A percentile compares a stretch with the other conserved stretches of the same genome.
phyloP scores from a whole-genome alignment of 2,797 vertebrate genomes.

The Sebastiscus albofasciatus region DNA sequence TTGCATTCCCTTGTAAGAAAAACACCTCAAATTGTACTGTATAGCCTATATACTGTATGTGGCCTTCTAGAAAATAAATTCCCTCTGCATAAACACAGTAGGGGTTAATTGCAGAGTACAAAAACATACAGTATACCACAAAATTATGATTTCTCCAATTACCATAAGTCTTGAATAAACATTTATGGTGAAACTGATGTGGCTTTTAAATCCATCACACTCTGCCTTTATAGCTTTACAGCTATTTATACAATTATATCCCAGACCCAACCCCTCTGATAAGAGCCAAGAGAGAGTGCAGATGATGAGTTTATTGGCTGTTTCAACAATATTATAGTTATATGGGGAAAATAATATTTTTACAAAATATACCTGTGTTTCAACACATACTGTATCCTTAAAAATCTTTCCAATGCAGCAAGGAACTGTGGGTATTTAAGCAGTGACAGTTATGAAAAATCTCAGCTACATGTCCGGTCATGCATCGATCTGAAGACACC shows the following conservation, averaged over 20 bases:
- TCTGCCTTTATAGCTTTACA: no score
- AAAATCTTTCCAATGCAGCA: not conserved
- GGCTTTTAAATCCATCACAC: no score
- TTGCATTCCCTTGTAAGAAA: not conserved
- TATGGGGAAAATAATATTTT: not conserved
- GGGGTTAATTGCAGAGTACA: not conserved
- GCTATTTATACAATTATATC: no score
- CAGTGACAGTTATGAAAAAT: slow-evolving; percentile 38
- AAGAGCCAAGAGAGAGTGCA: not conserved
- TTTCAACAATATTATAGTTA: not conserved
- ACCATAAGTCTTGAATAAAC: not conserved
- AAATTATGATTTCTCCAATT: not conserved
- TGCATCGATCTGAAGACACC: slow-evolving; percentile 38
- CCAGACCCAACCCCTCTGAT: no score
- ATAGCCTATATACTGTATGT: not conserved
- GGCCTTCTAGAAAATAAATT: not conserved
- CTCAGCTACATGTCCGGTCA: slow-evolving; percentile 49
- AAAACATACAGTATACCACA: not conserved
- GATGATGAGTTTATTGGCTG: not conserved
- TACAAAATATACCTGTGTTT: not conserved
- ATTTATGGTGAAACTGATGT: no score
- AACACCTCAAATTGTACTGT: not conserved
- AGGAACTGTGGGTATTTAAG: not conserved
- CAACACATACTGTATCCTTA: not conserved
- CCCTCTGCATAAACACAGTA: not conserved